Evolutionary conservation across 2,797 vertebrate species (phyloP), one percentile per base, ranked within the genome.

Genomic region (Simalia tracyae): DNA sequence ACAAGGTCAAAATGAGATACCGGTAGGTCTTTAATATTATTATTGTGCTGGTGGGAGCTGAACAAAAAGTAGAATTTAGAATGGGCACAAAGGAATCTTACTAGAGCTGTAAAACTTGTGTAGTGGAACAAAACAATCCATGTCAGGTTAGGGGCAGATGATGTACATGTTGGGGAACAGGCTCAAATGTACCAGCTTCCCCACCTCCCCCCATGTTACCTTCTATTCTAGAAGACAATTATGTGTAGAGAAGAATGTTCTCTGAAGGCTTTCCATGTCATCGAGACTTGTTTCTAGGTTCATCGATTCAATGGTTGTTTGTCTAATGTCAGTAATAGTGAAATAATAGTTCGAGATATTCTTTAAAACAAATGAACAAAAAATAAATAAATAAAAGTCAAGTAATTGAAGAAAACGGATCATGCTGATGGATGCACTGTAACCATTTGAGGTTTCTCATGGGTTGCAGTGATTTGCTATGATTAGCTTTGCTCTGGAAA

Each of bases 1-100:
- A 99, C 85, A 98, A 98, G 95, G 98, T 99, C 97, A 98, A 98
- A 97, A 98, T 99, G 96, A 99, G 98, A 93, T 98, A 98, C 95
- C 97, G 99, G 99, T 99, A 97, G 98, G 99, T 99, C 93, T 94
- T 84, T 10, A 72, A 19, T 15, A 84, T 7, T 46, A 92, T 59
- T 91, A 28, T 31, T 88, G n/a, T 64, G 7, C 60, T 76, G 46
- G 24, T 89, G 6, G 14, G 72, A 28, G 22, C 36, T 0, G 4
- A 89, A 86, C 66, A 11, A 14, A 81, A 0, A 2, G 14, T 61
- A 46, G 28, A 19, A n/a, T 64, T 36, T 59, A 88, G n/a, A 9
- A 64, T 57, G 90, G 12, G 6, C 0, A 0, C 9, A 36, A 87
- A 72, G 26, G 57, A 86, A 56, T 42, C 24, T 66, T 24, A 6